These are phyloP conservation scores for Ammodytes dubius DNA, from an alignment of 2,113 vertebrate species.

Conservation along the genomic window DNA sequence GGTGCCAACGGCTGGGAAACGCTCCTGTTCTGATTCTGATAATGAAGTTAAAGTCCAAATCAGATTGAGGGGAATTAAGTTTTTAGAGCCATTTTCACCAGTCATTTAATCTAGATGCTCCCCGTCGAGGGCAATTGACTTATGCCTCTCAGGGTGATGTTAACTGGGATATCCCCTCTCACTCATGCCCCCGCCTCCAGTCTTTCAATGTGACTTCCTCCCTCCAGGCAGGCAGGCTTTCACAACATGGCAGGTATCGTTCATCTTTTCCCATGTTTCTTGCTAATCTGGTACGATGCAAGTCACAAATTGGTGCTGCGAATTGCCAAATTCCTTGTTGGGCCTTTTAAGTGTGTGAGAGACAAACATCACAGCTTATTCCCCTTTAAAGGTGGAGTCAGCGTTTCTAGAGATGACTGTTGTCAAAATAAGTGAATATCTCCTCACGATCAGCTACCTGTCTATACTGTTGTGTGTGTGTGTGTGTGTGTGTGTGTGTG, in stretches of 20 bases:
- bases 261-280: neutral
- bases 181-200: neutral
- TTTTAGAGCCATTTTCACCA: conserved; percentile 46
- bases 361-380: conserved; percentile 24
- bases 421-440: too few relatives aligned
- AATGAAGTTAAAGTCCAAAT: conserved; percentile 71
- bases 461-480: too few relatives aligned
- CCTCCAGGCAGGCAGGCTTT: conserved; percentile 1
- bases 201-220: conserved; percentile 28
- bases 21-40: conserved; percentile 56
- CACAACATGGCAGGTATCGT: neutral
- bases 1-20: conserved; percentile 59
- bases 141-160: neutral
- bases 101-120: conserved; percentile 51
- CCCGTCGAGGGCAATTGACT: neutral
- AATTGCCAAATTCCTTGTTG: neutral
- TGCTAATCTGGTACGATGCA: conserved; percentile 15
- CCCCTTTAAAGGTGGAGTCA: neutral
- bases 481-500: too few relatives aligned
- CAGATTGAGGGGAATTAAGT: conserved; percentile 39
- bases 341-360: neutral
- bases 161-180: conserved; percentile 17
- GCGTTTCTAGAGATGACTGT: too few relatives aligned
- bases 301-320: neutral
- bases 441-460: too few relatives aligned